A percentile compares a stretch with the other conserved stretches of the same genome.
Evolutionary conservation across 2,888 invertebrate genomes (phyloP).

Genomic region (Serripes groenlandicus): DNA sequence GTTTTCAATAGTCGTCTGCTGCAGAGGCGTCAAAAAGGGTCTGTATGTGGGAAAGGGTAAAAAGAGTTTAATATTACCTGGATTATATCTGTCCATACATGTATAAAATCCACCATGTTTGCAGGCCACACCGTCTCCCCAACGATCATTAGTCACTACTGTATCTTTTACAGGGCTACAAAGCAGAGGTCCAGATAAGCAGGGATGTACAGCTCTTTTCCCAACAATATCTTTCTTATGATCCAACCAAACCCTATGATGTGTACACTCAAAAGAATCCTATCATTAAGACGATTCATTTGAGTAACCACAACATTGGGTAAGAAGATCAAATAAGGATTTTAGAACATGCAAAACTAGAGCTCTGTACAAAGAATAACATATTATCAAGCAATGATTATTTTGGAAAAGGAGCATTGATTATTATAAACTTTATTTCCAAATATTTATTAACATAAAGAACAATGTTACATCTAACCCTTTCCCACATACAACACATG

Average conservation of each 20-base stretch:
- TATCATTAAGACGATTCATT: neutral
- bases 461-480: too few species aligned
- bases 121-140: constrained; percentile 94
- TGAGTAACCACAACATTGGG: neutral
- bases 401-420: too few species aligned
- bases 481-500: too few species aligned
- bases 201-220: too few species aligned
- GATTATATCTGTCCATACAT: constrained; percentile 93
- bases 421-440: too few species aligned
- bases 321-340: neutral
- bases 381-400: too few species aligned
- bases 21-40: neutral
- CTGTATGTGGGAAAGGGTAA: neutral
- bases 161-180: constrained; percentile 91
- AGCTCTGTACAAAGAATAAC: too few species aligned
- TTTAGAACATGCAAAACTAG: neutral
- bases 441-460: too few species aligned
- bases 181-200: too few species aligned
- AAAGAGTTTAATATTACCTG: constrained; percentile 87
- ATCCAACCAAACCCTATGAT: too few species aligned
- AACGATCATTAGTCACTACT: constrained; percentile 97
- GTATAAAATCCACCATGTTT: constrained; percentile 96
- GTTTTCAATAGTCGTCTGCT: neutral
- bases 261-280: too few species aligned
- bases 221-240: too few species aligned